A percentile compares a stretch with the other conserved stretches of the same genome.
phyloP scores from a whole-genome alignment of 2,797 vertebrate genomes.

The Muscicapa comitata region DNA sequence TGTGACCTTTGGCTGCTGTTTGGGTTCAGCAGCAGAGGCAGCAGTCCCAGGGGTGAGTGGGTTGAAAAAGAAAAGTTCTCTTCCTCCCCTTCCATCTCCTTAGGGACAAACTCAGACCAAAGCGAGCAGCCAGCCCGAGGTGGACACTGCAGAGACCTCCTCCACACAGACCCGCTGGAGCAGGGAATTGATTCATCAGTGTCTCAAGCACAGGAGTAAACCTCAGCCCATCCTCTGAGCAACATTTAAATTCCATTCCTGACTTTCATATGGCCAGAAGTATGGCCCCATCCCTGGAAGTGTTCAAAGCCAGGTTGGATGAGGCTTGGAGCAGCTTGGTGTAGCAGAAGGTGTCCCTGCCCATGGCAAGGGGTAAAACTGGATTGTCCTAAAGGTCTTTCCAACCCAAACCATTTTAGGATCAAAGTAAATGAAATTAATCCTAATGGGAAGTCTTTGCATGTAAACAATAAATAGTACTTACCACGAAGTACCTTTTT shows the following conservation, averaged over 20 bases:
- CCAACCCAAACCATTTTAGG: not conserved
- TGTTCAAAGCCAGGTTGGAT: not conserved
- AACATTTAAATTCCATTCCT: not conserved
- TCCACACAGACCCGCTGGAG: not conserved
- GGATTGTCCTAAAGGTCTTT: not conserved
- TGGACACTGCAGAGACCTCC: not conserved
- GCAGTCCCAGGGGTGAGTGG: not conserved
- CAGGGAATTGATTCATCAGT: not conserved
- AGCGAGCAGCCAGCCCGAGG: not conserved
- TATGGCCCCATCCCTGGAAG: not conserved
- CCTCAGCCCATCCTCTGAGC: not conserved
- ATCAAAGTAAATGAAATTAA: not conserved
- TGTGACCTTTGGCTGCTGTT: constrained; percentile 18
- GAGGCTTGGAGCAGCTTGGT: not conserved
- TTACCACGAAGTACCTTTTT: not conserved
- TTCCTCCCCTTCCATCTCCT: not conserved
- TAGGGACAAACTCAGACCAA: not conserved
- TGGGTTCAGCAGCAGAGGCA: not conserved
- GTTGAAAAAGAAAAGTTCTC: not conserved
- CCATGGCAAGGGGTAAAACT: not conserved
- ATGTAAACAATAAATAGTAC: not conserved
- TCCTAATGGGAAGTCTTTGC: not conserved
- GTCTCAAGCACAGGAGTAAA: not conserved
- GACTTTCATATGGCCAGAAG: not conserved
- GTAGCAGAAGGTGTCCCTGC: not conserved